Evolutionary conservation across 2,888 invertebrate species (phyloP).

Genomic region (Athalia cordata): DNA sequence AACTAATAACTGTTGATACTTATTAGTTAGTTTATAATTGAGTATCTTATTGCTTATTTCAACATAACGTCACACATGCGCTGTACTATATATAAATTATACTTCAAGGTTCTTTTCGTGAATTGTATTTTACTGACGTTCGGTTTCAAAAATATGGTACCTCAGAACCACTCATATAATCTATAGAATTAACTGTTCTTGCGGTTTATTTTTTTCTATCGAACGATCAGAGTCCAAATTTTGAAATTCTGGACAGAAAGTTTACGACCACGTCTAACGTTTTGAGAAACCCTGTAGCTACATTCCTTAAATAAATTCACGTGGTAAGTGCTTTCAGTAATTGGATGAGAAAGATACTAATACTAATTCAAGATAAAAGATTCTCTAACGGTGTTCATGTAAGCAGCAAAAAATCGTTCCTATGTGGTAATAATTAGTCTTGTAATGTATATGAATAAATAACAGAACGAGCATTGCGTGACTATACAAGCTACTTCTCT

Average conservation of each 20-base stretch:
- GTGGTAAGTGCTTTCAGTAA: not conserved
- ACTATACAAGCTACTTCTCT: constrained; percentile 1
- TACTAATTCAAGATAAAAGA: too few relatives aligned
- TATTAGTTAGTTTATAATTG: constrained; percentile 27
- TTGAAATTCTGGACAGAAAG: too few relatives aligned
- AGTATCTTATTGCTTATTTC: constrained; percentile 16
- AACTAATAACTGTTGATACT: constrained; percentile 25
- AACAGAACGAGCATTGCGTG: not conserved
- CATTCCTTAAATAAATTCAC: constrained; percentile 34
- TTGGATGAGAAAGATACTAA: constrained; percentile 3
- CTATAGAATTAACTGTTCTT: too few relatives aligned
- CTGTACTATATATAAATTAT: not conserved
- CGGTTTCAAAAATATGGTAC: too few relatives aligned
- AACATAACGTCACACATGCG: constrained; percentile 24
- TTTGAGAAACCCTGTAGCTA: not conserved
- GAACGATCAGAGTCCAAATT: too few relatives aligned
- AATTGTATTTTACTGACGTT: not conserved
- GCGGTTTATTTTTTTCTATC: too few relatives aligned
- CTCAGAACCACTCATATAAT: too few relatives aligned
- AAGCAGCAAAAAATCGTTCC: not conserved
- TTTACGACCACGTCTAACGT: too few relatives aligned
- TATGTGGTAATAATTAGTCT: not conserved
- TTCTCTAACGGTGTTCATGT: not conserved
- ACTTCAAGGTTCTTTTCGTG: not conserved
- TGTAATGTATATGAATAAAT: constrained; percentile 25